phyloP scores from a whole-genome alignment of 2,113 vertebrate species.

The Spea bombifrons region DNA sequence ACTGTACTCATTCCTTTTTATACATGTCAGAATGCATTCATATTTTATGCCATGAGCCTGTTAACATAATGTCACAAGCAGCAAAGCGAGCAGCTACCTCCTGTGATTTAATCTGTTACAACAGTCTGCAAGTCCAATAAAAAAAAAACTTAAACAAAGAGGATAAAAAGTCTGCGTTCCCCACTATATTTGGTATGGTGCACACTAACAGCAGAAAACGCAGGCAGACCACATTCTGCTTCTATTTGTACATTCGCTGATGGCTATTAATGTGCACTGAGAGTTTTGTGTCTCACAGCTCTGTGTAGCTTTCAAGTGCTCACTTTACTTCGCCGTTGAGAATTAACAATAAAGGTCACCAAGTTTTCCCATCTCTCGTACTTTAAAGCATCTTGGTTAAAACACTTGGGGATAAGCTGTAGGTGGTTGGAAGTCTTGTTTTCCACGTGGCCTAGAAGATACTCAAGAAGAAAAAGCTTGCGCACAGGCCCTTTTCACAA shows the following conservation, averaged over 20 bases:
- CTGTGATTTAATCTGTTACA: background rate
- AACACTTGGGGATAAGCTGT: too few species aligned
- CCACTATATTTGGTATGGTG: constrained; percentile 5
- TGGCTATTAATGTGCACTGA: background rate
- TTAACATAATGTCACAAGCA: background rate
- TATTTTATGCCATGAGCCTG: background rate
- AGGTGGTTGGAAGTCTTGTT: too few species aligned
- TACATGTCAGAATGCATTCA: background rate
- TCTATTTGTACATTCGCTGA: background rate
- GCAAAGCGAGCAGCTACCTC: background rate
- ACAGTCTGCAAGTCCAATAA: background rate
- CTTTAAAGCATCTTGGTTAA: too few species aligned
- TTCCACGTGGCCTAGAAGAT: too few species aligned
- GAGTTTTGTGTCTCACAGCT: too few species aligned
- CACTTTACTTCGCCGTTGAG: too few species aligned
- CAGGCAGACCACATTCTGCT: background rate
- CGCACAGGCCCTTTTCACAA: too few species aligned
- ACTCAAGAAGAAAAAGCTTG: too few species aligned
- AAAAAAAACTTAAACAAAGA: constrained; percentile 1
- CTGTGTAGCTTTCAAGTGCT: background rate
- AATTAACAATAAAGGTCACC: too few species aligned
- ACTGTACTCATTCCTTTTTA: background rate
- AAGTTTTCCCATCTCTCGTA: too few species aligned
- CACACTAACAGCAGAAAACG: background rate
- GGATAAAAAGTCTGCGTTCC: background rate